phyloP scores from a whole-genome alignment of 2,888 invertebrate species.

The Leptopilina syphax region DNA sequence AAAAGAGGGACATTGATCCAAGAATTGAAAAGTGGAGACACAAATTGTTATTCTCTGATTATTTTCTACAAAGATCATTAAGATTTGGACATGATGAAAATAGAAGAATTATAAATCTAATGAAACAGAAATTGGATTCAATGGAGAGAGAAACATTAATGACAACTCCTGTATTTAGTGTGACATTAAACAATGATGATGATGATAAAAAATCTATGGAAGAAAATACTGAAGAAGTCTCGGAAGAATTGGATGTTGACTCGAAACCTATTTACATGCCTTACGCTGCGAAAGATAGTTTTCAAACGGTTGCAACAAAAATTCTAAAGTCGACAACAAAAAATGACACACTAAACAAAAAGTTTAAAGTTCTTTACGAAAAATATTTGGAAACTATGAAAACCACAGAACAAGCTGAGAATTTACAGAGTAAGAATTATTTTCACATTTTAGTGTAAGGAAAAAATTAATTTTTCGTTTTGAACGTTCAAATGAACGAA shows the following conservation, averaged over 20 bases:
- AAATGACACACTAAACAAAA: slow-evolving; percentile 53
- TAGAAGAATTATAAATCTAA: slow-evolving; percentile 48
- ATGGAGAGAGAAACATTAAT: slow-evolving; percentile 60
- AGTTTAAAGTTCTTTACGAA: slow-evolving; percentile 64
- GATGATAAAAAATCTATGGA: slow-evolving; percentile 9
- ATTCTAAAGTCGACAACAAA: slow-evolving; percentile 16
- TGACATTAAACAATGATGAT: slow-evolving; percentile 78
- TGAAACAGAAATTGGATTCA: slow-evolving; percentile 55
- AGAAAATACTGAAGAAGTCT: neutral
- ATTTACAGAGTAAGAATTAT: slow-evolving; percentile 14
- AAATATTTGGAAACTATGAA: slow-evolving; percentile 59
- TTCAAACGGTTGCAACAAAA: slow-evolving; percentile 46
- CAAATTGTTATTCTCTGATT: slow-evolving; percentile 74
- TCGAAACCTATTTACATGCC: slow-evolving; percentile 67
- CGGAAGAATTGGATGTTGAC: neutral
- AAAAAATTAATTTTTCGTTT: neutral
- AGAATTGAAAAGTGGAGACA: slow-evolving; percentile 66
- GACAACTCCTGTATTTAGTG: slow-evolving; percentile 77
- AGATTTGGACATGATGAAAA: slow-evolving; percentile 62
- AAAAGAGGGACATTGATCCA: slow-evolving; percentile 55
- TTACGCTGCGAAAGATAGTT: slow-evolving; percentile 62
- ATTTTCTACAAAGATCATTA: slow-evolving; percentile 68
- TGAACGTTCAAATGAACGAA: no score
- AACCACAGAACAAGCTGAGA: neutral
- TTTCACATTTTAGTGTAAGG: neutral